Evolutionary conservation across 2,797 vertebrate species (phyloP).

Genomic region (Chaetophractus vellerosus): DNA sequence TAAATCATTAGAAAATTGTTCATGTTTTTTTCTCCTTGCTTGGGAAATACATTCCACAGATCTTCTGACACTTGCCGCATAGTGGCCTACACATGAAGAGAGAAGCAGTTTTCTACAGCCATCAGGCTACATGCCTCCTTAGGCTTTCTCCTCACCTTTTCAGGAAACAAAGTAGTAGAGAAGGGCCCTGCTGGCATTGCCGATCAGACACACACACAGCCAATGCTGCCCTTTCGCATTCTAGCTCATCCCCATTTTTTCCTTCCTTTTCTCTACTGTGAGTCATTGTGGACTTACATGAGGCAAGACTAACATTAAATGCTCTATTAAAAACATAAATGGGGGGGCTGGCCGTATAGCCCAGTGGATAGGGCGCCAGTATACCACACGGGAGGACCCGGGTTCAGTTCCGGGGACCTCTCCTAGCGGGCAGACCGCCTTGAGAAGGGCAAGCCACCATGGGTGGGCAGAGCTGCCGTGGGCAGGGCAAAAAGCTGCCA

Average conservation of each 20-base stretch:
- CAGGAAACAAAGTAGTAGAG: neutral
- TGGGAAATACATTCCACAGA: neutral
- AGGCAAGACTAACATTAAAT: neutral
- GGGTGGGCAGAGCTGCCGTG: no score
- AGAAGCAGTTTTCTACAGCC: neutral
- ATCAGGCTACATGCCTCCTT: neutral
- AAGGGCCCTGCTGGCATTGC: neutral
- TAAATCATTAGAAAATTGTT: slow-evolving; percentile 46
- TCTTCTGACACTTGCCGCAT: neutral
- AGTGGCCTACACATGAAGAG: neutral
- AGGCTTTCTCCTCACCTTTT: neutral
- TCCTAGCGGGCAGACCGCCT: no score
- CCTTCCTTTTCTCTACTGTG: neutral
- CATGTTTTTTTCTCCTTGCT: slow-evolving; percentile 24
- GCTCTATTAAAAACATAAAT: neutral
- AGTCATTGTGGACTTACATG: neutral
- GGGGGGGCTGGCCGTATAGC: no score
- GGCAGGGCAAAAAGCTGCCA: no score
- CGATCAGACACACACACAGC: neutral
- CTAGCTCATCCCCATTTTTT: neutral
- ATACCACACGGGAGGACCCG: no score
- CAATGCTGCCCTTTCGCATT: neutral
- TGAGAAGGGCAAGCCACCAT: no score
- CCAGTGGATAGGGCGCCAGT: no score
- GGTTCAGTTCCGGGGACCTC: no score